Evolutionary conservation across 2,113 vertebrate genomes (phyloP).

Genomic region (Eira barbara): DNA sequence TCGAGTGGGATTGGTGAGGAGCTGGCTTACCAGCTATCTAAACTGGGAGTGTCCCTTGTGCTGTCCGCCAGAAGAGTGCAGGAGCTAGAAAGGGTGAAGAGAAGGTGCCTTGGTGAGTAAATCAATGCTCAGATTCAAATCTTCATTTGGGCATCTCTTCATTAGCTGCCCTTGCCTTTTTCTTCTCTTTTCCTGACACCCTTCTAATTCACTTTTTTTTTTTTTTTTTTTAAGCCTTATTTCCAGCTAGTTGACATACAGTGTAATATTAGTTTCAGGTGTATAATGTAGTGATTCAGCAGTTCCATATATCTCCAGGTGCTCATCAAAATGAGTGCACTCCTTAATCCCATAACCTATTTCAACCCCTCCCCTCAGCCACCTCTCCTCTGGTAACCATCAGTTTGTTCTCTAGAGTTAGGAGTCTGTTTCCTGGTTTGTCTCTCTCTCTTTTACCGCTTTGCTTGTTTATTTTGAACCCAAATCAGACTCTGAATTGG

Average conservation of each 20-base stretch:
- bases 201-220: neutral
- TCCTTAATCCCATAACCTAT: neutral
- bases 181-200: neutral
- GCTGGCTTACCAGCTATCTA: constrained; percentile 91
- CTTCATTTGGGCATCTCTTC: neutral
- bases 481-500: neutral
- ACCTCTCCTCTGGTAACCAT: neutral
- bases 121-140: neutral
- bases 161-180: neutral
- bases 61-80: constrained; percentile 90
- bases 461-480: neutral
- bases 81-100: constrained; percentile 91
- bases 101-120: constrained; percentile 89
- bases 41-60: constrained; percentile 87
- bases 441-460: neutral
- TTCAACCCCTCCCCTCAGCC: neutral
- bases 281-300: neutral
- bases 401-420: neutral
- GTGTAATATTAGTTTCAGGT: neutral
- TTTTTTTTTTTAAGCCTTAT: neutral
- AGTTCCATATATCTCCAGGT: neutral
- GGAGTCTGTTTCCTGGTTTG: neutral
- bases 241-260: neutral
- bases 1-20: constrained; percentile 98
- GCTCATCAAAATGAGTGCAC: neutral